phyloP scores from a whole-genome alignment of 2,113 vertebrate genomes.

The Malaclemys terrapin region DNA sequence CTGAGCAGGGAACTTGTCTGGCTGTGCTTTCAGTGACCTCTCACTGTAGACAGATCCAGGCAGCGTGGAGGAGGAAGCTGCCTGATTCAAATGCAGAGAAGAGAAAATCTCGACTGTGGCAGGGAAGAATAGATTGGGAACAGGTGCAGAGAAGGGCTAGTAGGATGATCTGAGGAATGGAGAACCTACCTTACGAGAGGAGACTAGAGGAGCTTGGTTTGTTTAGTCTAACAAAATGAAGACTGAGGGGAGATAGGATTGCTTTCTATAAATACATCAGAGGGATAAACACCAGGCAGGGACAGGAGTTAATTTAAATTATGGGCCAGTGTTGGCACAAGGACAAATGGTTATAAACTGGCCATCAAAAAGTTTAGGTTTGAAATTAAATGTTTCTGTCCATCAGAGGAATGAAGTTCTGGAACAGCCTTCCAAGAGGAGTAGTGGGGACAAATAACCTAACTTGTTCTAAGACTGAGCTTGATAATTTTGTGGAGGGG shows the following conservation, averaged over 20 bases:
- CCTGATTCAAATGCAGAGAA: not conserved
- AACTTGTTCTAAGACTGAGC: too few species aligned
- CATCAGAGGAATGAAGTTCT: too few species aligned
- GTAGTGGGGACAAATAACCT: too few species aligned
- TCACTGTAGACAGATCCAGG: not conserved
- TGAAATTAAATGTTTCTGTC: too few species aligned
- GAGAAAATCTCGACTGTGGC: not conserved
- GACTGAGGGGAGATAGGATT: not conserved
- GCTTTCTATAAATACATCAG: not conserved
- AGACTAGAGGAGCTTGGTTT: not conserved
- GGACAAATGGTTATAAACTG: too few species aligned
- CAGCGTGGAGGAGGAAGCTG: not conserved
- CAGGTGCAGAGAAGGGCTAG: not conserved
- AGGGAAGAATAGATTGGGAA: not conserved
- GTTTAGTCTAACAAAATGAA: not conserved
- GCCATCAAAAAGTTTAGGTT: too few species aligned
- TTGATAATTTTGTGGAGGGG: too few species aligned
- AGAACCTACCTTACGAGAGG: not conserved
- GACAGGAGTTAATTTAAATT: not conserved
- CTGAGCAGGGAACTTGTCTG: not conserved
- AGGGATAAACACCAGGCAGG: not conserved
- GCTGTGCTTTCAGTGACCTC: not conserved
- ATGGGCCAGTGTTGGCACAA: not conserved
- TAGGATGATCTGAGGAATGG: not conserved
- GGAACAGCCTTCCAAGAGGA: too few species aligned